A percentile compares a stretch with the other conserved stretches of the same genome.
Conservation (phyloP, 2,888 invertebrate genomes). For the Acleris cristana region DNA sequence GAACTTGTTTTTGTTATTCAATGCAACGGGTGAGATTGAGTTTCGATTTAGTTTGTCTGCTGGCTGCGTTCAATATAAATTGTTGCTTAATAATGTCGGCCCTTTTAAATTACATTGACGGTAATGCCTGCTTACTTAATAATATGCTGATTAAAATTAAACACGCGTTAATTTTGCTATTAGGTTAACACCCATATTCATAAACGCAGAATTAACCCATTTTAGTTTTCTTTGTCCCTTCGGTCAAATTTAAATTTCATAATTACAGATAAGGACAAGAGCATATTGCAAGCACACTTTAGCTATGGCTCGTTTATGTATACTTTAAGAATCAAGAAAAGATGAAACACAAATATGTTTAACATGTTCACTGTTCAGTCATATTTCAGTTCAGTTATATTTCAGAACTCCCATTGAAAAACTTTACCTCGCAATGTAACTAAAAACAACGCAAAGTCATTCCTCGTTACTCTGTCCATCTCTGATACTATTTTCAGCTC, state of each 20-base stretch:
- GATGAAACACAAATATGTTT: not conserved
- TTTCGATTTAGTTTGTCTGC: slow-evolving; percentile 28
- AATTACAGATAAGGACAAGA: too few species aligned
- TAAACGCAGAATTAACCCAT: too few species aligned
- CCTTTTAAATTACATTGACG: slow-evolving; percentile 3
- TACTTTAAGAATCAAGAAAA: not conserved
- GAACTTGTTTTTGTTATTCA: slow-evolving; percentile 35
- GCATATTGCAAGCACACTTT: too few species aligned
- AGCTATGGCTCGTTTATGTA: too few species aligned
- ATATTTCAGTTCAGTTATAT: too few species aligned
- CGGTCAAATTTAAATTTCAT: too few species aligned
- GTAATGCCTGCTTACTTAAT: too few species aligned
- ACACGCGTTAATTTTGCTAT: too few species aligned
- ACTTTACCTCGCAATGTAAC: slow-evolving; percentile 16
- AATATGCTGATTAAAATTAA: too few species aligned
- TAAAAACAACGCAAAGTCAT: slow-evolving; percentile 20
- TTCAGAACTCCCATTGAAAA: too few species aligned
- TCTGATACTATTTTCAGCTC: slow-evolving; percentile 23
- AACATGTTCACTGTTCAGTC: slow-evolving; percentile 11
- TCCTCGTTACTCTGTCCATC: slow-evolving; percentile 12
- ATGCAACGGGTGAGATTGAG: slow-evolving; percentile 29
- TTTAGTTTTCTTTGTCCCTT: too few species aligned
- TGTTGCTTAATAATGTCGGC: not conserved
- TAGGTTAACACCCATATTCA: too few species aligned
- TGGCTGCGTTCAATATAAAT: not conserved